Conservation (phyloP, 2,888 invertebrate genomes). For the Lordiphosa fenestrarum region DNA sequence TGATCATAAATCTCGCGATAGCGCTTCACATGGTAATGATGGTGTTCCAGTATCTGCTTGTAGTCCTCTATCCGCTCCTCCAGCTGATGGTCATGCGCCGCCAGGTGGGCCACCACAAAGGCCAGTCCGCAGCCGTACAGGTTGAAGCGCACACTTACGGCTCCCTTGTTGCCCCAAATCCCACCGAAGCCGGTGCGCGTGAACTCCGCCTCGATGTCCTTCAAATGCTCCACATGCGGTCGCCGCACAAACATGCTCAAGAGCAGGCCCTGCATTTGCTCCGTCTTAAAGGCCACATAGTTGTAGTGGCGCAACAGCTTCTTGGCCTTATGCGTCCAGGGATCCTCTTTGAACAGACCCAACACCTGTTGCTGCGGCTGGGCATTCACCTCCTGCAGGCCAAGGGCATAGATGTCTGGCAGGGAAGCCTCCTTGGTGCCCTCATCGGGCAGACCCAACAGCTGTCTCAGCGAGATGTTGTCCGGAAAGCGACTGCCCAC, state of each 20-base stretch:
- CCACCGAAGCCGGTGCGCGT: slow-evolving; percentile 95
- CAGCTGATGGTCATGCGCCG: slow-evolving; percentile 92
- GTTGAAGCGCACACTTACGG: slow-evolving; percentile 92
- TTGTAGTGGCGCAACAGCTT: slow-evolving; percentile 85
- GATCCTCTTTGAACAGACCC: slow-evolving; percentile 90
- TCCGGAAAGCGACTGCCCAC: slow-evolving; percentile 90
- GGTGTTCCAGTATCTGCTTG: slow-evolving; percentile 90
- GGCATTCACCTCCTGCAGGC: slow-evolving; percentile 93
- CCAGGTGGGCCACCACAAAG: slow-evolving; percentile 93
- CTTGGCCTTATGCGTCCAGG: slow-evolving; percentile 90
- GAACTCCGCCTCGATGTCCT: slow-evolving; percentile 92
- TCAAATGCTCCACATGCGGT: slow-evolving; percentile 89
- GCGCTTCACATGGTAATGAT: slow-evolving; percentile 88
- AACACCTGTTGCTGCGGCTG: slow-evolving; percentile 92
- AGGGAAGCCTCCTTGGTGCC: slow-evolving; percentile 81
- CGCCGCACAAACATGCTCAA: slow-evolving; percentile 89
- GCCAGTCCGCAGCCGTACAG: slow-evolving; percentile 94
- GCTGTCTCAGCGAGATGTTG: slow-evolving; percentile 85
- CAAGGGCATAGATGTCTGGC: slow-evolving; percentile 92
- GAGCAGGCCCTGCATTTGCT: slow-evolving; percentile 91
- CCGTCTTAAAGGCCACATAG: slow-evolving; percentile 89
- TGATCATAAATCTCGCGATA: slow-evolving; percentile 93
- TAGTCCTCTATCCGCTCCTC: slow-evolving; percentile 94
- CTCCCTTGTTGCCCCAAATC: slow-evolving; percentile 98
- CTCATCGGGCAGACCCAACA: slow-evolving; percentile 84